Conservation (phyloP, 2,113 vertebrate genomes). For the Glareola pratincola region DNA sequence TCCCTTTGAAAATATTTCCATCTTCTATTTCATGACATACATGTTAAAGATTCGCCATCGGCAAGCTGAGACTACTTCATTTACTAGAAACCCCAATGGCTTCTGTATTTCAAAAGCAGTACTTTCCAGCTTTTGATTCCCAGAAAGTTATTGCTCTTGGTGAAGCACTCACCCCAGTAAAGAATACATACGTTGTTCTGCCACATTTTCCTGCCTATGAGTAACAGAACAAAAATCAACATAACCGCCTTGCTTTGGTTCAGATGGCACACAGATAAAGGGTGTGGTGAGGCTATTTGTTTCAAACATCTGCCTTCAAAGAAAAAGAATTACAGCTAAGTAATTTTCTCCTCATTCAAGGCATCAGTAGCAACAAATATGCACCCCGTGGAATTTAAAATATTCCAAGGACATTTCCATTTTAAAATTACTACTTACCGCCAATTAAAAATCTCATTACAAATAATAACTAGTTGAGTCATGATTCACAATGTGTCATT, state of each 20-base stretch:
- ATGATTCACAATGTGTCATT: background rate
- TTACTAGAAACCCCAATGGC: background rate
- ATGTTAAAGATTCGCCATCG: background rate
- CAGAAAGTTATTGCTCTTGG: background rate
- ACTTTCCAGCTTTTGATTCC: background rate
- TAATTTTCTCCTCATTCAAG: slow-evolving; percentile 23
- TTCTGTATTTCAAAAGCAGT: background rate
- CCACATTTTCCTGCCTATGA: background rate
- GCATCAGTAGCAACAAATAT: slow-evolving; percentile 1
- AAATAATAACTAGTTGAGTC: slow-evolving; percentile 5
- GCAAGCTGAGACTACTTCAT: background rate
- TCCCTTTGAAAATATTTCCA: background rate
- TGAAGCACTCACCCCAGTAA: background rate
- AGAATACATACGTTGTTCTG: background rate
- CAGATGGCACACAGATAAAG: background rate
- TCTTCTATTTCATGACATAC: background rate
- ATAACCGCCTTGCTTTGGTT: background rate
- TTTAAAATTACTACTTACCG: background rate
- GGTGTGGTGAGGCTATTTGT: background rate
- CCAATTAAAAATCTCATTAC: slow-evolving; percentile 32
- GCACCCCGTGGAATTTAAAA: background rate
- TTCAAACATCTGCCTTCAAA: background rate
- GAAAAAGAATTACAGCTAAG: background rate
- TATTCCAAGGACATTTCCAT: background rate
- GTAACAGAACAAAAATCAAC: background rate